phyloP scores from a whole-genome alignment of 1,140 invertebrate genomes.

The Zaprionus vittiger region DNA sequence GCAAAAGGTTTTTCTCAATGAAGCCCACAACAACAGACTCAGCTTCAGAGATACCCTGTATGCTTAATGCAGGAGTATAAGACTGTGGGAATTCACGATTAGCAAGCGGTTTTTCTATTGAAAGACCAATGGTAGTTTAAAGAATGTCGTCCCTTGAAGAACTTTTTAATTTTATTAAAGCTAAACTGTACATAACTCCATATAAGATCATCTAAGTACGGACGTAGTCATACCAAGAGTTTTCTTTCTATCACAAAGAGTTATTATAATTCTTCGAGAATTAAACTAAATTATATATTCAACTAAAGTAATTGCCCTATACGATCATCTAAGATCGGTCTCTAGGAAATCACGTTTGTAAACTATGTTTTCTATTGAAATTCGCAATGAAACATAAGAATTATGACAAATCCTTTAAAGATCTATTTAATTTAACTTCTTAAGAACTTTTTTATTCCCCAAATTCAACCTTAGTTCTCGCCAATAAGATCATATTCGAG shows the following conservation, averaged over 20 bases:
- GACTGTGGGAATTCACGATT: background rate
- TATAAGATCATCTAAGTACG: background rate
- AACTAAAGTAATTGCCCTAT: too few species aligned
- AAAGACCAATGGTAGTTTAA: too few species aligned
- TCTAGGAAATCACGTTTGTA: background rate
- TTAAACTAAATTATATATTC: background rate
- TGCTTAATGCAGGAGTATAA: background rate
- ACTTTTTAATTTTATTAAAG: background rate
- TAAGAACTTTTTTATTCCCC: too few species aligned
- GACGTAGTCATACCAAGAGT: too few species aligned
- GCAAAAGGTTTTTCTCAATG: conserved; percentile 72
- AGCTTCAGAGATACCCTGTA: conserved; percentile 26
- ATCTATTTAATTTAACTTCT: too few species aligned
- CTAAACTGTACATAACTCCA: too few species aligned
- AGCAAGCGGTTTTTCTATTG: too few species aligned
- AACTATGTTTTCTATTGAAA: background rate
- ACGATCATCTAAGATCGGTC: too few species aligned
- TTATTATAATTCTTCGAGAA: background rate
- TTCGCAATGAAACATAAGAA: background rate
- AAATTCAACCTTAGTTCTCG: too few species aligned
- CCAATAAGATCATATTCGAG: background rate
- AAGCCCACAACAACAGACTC: conserved; percentile 44
- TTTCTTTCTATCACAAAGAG: too few species aligned
- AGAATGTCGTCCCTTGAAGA: background rate
- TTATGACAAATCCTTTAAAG: too few species aligned